Evolutionary conservation across 2,888 invertebrate species (phyloP).

Genomic region (Didymodactylos carnosus): DNA sequence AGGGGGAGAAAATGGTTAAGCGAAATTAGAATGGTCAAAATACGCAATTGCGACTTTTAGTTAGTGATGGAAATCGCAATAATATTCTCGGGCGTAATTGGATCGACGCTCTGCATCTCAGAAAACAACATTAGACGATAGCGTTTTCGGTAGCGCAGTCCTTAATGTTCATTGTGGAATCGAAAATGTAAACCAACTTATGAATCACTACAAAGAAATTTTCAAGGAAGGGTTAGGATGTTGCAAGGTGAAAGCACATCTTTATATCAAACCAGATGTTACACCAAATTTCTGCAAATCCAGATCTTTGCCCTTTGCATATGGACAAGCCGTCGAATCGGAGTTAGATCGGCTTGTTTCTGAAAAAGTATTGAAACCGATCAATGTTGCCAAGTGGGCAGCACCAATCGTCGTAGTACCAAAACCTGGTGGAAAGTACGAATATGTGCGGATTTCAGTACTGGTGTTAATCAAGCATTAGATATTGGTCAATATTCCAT

Average conservation of each 20-base stretch:
- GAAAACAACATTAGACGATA: neutral
- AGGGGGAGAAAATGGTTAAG: neutral
- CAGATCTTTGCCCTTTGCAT: neutral
- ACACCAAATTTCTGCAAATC: neutral
- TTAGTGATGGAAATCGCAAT: neutral
- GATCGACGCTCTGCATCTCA: neutral
- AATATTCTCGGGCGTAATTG: neutral
- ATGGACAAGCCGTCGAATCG: neutral
- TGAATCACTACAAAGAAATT: neutral
- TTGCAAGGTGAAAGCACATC: neutral
- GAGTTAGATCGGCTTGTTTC: neutral
- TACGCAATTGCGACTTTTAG: neutral
- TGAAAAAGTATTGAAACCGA: neutral
- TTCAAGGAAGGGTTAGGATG: neutral
- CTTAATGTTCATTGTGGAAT: neutral
- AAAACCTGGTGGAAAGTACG: neutral
- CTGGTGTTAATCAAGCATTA: neutral
- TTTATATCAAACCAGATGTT: neutral
- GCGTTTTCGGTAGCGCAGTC: neutral
- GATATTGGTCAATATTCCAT: neutral
- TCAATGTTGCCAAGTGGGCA: neutral
- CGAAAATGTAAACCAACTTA: neutral
- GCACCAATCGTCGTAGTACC: neutral
- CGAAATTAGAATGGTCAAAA: neutral
- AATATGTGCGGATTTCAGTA: neutral